Percentiles rank a stretch among this genome's conserved stretches.
Evolutionary conservation across 2,888 invertebrate species (phyloP).

Genomic region (Arctia plantaginis): DNA sequence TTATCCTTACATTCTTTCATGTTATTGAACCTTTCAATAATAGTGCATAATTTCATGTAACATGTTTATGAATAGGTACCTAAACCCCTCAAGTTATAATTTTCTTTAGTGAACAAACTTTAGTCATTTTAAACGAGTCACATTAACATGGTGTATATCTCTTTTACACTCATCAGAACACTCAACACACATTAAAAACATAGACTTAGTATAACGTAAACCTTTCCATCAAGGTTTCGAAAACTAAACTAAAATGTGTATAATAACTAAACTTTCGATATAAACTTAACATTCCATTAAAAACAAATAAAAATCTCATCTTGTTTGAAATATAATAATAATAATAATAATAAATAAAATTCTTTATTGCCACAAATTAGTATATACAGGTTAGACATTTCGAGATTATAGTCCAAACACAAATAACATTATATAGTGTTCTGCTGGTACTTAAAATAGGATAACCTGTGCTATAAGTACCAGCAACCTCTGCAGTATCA

Average conservation of each 20-base stretch:
- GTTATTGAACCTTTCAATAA: not conserved
- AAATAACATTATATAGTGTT: no score
- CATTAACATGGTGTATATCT: not conserved
- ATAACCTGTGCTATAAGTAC: no score
- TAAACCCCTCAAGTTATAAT: not conserved
- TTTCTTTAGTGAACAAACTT: not conserved
- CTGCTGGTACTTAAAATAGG: no score
- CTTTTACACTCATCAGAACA: not conserved
- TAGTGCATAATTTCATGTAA: no score
- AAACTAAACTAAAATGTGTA: conserved; percentile 17
- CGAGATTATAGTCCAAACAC: no score
- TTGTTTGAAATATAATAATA: conserved; percentile 55
- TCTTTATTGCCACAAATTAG: no score
- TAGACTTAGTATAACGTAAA: not conserved
- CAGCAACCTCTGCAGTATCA: no score
- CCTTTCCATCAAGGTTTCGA: not conserved
- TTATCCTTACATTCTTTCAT: not conserved
- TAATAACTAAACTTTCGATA: conserved; percentile 28
- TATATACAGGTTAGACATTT: no score
- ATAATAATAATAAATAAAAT: no score
- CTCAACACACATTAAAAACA: conserved; percentile 12
- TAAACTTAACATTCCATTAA: conserved; percentile 51
- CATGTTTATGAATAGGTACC: no score
- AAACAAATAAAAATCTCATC: conserved; percentile 60
- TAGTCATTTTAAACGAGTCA: not conserved